Conservation (phyloP, 2,888 invertebrate genomes). For the Andrena fulva region DNA sequence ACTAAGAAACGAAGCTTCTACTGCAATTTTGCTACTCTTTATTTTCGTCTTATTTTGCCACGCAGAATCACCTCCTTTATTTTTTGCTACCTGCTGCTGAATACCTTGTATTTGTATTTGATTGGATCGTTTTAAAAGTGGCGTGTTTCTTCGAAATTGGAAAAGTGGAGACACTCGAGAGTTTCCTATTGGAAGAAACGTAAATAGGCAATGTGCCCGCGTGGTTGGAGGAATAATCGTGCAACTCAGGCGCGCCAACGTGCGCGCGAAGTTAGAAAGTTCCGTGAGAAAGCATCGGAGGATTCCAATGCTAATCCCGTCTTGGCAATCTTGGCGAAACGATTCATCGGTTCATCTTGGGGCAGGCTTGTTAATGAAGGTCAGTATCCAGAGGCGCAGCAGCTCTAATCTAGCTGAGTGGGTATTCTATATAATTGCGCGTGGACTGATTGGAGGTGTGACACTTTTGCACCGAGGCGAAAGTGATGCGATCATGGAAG, state of each 20-base stretch:
- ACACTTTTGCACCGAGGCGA: not conserved
- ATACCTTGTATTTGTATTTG: no score
- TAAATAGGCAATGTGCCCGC: no score
- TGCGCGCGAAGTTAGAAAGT: conserved; percentile 1
- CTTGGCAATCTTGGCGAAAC: conserved; percentile 17
- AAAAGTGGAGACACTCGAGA: no score
- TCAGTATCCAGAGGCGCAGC: conserved; percentile 34
- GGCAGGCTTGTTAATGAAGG: conserved; percentile 1
- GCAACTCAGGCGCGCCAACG: not conserved
- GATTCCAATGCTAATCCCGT: conserved; percentile 16
- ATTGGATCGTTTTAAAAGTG: no score
- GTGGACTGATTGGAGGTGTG: not conserved
- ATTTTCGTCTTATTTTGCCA: no score
- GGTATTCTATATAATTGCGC: conserved; percentile 9
- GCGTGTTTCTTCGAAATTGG: no score
- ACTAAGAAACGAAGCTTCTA: no score
- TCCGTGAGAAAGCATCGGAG: not conserved
- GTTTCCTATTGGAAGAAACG: no score
- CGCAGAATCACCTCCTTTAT: no score
- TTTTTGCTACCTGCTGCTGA: no score
- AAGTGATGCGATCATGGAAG: not conserved
- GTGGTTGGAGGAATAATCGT: no score
- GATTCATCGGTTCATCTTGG: conserved; percentile 11
- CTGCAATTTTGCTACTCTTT: no score
- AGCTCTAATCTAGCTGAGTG: conserved; percentile 64